Evolutionary conservation across 2,113 vertebrate species (phyloP), one percentile per base, ranked within the genome.

Genomic region (Columba janthina): DNA sequence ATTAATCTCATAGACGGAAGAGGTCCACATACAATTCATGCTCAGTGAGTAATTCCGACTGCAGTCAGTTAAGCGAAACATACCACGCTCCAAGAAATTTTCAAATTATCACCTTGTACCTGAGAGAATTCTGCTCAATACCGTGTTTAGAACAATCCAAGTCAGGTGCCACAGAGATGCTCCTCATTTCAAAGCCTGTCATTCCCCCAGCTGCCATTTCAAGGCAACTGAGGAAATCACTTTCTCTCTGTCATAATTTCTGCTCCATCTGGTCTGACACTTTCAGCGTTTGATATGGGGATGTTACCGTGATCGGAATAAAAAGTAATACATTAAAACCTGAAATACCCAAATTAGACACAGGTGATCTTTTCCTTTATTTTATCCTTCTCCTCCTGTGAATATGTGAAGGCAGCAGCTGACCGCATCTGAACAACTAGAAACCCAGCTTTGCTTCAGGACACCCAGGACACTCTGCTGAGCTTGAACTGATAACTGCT

Each of bases 151-250:
- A 86, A 87, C 81, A 92, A 87, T 21, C 79, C 71, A n/a, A 88
- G 78, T 70, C 57, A 74, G 88, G 62, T 28, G 53, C 77, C 77
- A 42, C 4, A 74, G 77, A 79, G 65, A 74, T 1, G 28, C 67
- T 85, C 48, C 85, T 87, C 69, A 62, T 88, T 91, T 88, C 80
- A 81, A 94, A 92, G 76, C 26, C 72, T 90, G 65, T 89, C 82
- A 87, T 76, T 93, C 64, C 64, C 51, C 15, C 58, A 88, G 83
- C 74, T 94, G 80, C 74, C 72, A 67, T 89, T 93, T 95, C 90
- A 95, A 88, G 90, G 85, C 85, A 95, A 80, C 66, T 66, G 53
- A 67, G 96, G 70, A 94, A 96, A 96, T 94, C 89, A 57, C 50
- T 61, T 86, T 86, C 53, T 70, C 71, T 87, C 57, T 85, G 46